Evolutionary conservation across 2,797 vertebrate species (phyloP), one percentile per base, ranked within the genome.

Genomic region (Meriones psammophilus): DNA sequence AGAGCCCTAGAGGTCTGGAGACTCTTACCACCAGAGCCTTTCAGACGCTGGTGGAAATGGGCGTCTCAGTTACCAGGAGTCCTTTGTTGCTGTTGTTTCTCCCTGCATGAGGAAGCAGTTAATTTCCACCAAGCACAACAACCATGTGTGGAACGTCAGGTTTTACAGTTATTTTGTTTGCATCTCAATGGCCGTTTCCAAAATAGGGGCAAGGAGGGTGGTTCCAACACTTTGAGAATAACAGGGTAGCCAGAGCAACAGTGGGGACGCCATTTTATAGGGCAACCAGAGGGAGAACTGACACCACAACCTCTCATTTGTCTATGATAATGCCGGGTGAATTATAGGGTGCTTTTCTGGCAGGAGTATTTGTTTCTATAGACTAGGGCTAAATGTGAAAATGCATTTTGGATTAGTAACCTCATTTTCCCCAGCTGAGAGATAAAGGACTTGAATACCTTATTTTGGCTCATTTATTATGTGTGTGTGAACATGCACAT

Each of bases 241-340:
- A 77, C 81, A 88, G 96, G 94, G 94, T 91, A 97, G 74, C 81
- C 56, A 13, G 96, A 69, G 58, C 46, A 77, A 42, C 96, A 30
- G 90, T 42, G 58, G 96, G 93, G 78, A 36, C 89, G 83, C 88
- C 71, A 56, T 79, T 92, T 96, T 91, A 69, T 60, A 88, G 79
- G 69, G 88, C 88, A 71, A 80, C 91, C 86, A 89, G 94, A 91
- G 91, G 71, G 93, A 95, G 92, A 96, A 87, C 88, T 95, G 97
- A 97, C 97, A 97, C 87, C 94, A 80, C 92, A 94, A 96, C 97
- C 97, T 85, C 83, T 97, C 87, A 96, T 97, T 97, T 97, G 93
- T 69, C 94, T 68, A 42, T 94, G 87, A 91, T 95, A 96, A 89
- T 92, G 93, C 74, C 0, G 20, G 60, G n/a, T 68, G 96, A 89